These are phyloP conservation scores for Mythimna lalbum DNA, from an alignment of 2,888 invertebrate genomes.

Conservation along the genomic window DNA sequence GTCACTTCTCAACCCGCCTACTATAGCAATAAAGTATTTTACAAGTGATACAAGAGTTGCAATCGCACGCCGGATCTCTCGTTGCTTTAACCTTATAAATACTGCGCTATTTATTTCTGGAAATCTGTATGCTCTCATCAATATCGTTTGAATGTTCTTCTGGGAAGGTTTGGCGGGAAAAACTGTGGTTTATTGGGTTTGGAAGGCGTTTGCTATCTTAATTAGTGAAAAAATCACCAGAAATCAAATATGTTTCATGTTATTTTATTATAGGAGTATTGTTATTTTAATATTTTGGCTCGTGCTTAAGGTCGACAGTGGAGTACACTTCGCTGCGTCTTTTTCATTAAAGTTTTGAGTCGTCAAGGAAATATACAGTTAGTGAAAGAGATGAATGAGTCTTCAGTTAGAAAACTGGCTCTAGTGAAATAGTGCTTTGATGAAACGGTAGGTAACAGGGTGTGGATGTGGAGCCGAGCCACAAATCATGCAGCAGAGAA, in stretches of 20 bases:
- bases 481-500: no score
- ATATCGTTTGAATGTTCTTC: constrained; percentile 49
- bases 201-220: neutral
- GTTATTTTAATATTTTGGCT: no score
- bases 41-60: constrained; percentile 89
- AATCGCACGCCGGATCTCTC: constrained; percentile 86
- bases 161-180: constrained; percentile 25
- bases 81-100: constrained; percentile 89
- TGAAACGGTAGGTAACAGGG: neutral
- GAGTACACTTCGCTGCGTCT: neutral
- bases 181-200: neutral
- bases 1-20: constrained; percentile 69
- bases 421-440: neutral
- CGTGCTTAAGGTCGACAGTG: no score
- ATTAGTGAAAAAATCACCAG: neutral
- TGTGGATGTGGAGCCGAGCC: neutral
- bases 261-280: no score
- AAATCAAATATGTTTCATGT: neutral
- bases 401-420: neutral
- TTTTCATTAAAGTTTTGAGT: neutral
- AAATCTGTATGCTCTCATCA: constrained; percentile 86
- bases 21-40: constrained; percentile 89
- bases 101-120: constrained; percentile 90
- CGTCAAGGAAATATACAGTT: neutral
- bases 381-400: neutral